phyloP scores from a whole-genome alignment of 2,888 invertebrate species.

The Stomorhina lunata region DNA sequence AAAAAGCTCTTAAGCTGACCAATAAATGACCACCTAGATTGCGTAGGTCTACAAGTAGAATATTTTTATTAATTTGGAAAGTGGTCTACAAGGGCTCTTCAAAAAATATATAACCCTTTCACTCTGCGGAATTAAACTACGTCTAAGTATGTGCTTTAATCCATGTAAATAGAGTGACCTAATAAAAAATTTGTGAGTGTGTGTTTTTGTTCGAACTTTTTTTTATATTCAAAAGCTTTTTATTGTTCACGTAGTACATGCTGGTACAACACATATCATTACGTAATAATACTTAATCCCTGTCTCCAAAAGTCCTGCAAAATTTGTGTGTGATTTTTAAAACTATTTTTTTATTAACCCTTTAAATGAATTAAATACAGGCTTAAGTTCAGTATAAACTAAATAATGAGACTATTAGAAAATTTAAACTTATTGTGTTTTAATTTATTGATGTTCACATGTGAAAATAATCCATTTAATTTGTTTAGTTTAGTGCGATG shows the following conservation, averaged over 20 bases:
- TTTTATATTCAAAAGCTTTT: background rate
- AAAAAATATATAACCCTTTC: too few relatives aligned
- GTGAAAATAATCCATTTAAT: too few relatives aligned
- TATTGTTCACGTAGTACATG: background rate
- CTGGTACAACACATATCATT: conserved; percentile 8
- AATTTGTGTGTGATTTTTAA: conserved; percentile 23
- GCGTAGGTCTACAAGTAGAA: too few relatives aligned
- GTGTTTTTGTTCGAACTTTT: background rate
- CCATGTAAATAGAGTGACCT: conserved; percentile 44
- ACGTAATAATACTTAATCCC: conserved; percentile 42
- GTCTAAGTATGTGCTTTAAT: background rate
- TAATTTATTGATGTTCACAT: background rate
- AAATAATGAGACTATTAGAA: background rate
- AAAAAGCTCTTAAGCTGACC: too few relatives aligned
- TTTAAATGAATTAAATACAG: background rate
- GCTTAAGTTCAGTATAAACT: background rate
- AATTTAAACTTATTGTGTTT: background rate
- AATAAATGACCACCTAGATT: too few relatives aligned
- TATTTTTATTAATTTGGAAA: too few relatives aligned
- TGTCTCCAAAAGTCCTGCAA: conserved; percentile 33
- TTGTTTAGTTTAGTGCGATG: too few relatives aligned
- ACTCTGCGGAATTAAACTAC: too few relatives aligned
- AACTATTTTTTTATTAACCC: conserved; percentile 23
- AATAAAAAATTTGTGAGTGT: conserved; percentile 34
- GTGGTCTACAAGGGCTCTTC: too few relatives aligned